Conservation (phyloP, 92 coral and sea anemone species). For the Phenganax subtilis region DNA sequence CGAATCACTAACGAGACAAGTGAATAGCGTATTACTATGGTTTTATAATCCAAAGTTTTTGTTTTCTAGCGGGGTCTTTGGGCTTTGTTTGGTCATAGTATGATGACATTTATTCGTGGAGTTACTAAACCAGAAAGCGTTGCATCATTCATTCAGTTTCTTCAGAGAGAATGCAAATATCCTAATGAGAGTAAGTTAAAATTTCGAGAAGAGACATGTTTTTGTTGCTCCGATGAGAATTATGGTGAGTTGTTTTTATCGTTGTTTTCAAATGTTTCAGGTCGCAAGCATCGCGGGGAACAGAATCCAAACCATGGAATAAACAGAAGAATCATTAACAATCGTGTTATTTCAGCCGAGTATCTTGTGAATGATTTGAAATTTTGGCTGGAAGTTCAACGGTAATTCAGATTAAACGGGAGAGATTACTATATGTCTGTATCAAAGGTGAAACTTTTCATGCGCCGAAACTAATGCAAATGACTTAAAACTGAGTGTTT, state of each 20-base stretch:
- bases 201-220: not conserved
- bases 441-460: not conserved
- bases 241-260: not conserved
- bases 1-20: too few species aligned
- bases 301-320: conserved; percentile 52
- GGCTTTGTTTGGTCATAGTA: conserved; percentile 82
- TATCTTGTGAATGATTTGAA: conserved; percentile 68
- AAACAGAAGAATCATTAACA: conserved; percentile 73
- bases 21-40: not conserved
- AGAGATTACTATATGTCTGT: not conserved
- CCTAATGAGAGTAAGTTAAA: conserved; percentile 54
- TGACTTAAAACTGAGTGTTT: too few species aligned
- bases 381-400: conserved; percentile 91
- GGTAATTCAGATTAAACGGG: conserved; percentile 43
- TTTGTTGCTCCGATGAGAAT: too few species aligned
- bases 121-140: conserved; percentile 49
- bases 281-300: not conserved
- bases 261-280: not conserved
- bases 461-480: too few species aligned
- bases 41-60: not conserved
- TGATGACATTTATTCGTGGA: conserved; percentile 78
- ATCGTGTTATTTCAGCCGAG: conserved; percentile 70
- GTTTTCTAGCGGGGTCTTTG: conserved; percentile 76
- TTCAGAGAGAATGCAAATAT: conserved; percentile 57
- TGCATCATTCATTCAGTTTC: conserved; percentile 56